Evolutionary conservation across 2,888 invertebrate species (phyloP).

Genomic region (Oxystoma pomonae): DNA sequence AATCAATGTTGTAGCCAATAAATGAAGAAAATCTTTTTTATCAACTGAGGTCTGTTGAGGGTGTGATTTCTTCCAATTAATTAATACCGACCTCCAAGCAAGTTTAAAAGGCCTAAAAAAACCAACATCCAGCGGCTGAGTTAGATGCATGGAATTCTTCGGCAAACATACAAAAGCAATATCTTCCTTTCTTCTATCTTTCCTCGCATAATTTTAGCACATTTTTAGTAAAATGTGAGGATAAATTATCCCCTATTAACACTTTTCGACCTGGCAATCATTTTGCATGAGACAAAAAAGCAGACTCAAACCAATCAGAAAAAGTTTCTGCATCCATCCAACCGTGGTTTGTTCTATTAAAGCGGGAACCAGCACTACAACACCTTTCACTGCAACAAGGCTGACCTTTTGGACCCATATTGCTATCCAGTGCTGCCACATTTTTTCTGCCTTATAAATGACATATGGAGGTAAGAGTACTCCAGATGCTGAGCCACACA

Average conservation of each 20-base stretch:
- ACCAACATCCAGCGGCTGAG: constrained; percentile 34
- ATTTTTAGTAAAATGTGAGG: constrained; percentile 31
- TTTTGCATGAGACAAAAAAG: constrained; percentile 28
- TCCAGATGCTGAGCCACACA: no score
- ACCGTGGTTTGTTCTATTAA: constrained; percentile 24
- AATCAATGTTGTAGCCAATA: constrained; percentile 12
- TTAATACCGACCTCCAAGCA: constrained; percentile 25
- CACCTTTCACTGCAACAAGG: constrained; percentile 29
- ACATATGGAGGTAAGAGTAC: no score
- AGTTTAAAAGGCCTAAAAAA: constrained; percentile 32
- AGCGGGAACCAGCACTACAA: constrained; percentile 28
- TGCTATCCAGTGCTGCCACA: constrained; percentile 29
- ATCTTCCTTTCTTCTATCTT: constrained; percentile 35
- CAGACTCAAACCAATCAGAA: constrained; percentile 31
- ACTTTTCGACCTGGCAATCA: constrained; percentile 29
- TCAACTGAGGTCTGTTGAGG: no score
- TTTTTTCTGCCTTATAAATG: no score
- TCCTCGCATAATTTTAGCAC: constrained; percentile 8
- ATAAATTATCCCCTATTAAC: constrained; percentile 42
- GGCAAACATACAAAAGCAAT: constrained; percentile 36
- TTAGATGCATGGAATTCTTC: constrained; percentile 33
- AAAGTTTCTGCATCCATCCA: constrained; percentile 29
- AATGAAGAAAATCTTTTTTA: constrained; percentile 24
- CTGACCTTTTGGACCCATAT: constrained; percentile 38
- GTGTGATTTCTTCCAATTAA: constrained; percentile 17